Percentiles rank a stretch among this genome's conserved stretches.
phyloP scores from a whole-genome alignment of 1,140 invertebrate genomes.

The Drosophila elegans region DNA sequence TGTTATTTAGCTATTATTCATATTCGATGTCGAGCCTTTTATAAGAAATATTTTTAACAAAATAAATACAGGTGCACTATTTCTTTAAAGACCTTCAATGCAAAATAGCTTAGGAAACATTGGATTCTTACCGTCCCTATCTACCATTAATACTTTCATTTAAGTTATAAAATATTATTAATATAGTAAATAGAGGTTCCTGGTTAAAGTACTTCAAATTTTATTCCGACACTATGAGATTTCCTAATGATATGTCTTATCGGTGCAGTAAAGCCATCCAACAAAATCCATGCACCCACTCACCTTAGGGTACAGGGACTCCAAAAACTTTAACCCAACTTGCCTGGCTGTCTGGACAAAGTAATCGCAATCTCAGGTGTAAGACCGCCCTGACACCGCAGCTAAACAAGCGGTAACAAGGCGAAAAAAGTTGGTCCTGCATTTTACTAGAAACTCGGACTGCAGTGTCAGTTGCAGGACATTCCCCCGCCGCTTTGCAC shows the following conservation, averaged over 20 bases:
- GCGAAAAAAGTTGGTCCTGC: constrained; percentile 62
- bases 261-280: background rate
- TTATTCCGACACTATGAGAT: background rate
- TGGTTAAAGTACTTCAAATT: too few relatives aligned
- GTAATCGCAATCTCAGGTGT: constrained; percentile 76
- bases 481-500: constrained; percentile 7
- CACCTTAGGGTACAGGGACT: constrained; percentile 3
- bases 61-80: background rate
- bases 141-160: background rate
- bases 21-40: too few relatives aligned
- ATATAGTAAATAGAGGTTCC: too few relatives aligned
- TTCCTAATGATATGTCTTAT: background rate
- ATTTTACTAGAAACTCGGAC: constrained; percentile 13
- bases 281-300: background rate
- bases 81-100: too few relatives aligned
- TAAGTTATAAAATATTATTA: too few relatives aligned
- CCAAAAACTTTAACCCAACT: constrained; percentile 49
- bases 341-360: constrained; percentile 34
- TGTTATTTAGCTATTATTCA: too few relatives aligned
- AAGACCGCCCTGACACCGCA: constrained; percentile 67
- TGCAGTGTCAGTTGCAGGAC: constrained; percentile 76
- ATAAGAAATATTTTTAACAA: background rate
- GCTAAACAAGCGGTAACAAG: constrained; percentile 62
- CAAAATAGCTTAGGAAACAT: background rate
- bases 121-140: background rate